A percentile compares a stretch with the other conserved stretches of the same genome.
These are phyloP conservation scores for Lutjanus erythropterus DNA, from an alignment of 2,113 vertebrate species.

Conservation along the genomic window DNA sequence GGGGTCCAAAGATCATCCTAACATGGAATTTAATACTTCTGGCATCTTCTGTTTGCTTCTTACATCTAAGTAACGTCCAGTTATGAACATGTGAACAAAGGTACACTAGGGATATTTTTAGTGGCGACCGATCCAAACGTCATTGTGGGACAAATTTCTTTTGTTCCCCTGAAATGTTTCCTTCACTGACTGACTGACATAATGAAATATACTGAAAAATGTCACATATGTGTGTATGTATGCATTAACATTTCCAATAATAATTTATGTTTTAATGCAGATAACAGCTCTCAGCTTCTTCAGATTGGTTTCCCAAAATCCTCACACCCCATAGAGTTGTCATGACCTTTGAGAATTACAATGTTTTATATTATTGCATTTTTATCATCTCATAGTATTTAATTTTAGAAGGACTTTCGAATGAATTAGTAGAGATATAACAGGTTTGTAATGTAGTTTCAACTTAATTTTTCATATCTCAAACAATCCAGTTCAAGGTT, in stretches of 20 bases:
- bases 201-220: background rate
- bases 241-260: background rate
- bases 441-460: background rate
- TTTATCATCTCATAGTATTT: background rate
- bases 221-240: background rate
- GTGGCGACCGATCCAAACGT: background rate
- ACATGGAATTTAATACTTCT: background rate
- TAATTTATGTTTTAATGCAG: background rate
- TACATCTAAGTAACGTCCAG: background rate
- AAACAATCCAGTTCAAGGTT: background rate
- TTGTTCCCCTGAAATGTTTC: constrained; percentile 10
- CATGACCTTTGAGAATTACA: background rate
- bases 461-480: background rate
- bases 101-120: background rate
- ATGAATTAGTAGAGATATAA: background rate
- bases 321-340: background rate
- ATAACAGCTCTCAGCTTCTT: background rate
- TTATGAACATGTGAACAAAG: background rate
- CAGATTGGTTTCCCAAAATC: background rate
- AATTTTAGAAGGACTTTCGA: background rate
- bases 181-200: background rate
- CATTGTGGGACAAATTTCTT: background rate
- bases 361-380: background rate
- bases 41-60: background rate
- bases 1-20: background rate